Base-by-base conservation (phyloP, 2,113 vertebrate species). In the Tonatia bakeri region DNA sequence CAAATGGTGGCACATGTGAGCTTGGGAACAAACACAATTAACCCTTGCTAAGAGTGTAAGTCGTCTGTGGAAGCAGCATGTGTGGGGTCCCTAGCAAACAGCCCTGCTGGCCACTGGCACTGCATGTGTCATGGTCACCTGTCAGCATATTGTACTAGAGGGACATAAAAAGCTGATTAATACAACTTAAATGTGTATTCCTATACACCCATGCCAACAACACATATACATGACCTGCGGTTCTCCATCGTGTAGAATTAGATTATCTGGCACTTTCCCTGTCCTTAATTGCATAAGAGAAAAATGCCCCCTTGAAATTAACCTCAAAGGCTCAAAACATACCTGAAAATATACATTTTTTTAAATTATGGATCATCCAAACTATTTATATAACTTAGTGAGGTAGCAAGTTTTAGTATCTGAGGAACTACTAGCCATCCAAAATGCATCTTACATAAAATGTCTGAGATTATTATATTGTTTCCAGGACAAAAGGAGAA, bases 271-370 rank as follows among this genome's bases (percentile, higher is more conserved):
- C 20, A 76, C 19, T 65, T 94, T 76, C 12, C 14, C 26, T 95
- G n/a, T 86, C n/a, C 14, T 50, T 54, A 93, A 90, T 0, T 65
- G 16, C 19, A 50, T 81, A 73, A 93, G 31, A 22, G 7, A 90
- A 94, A 85, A 36, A 26, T 88, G 13, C 11, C 12, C 15, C 54
- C 13, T 83, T 95, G 36, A 17, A 33, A 84, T 45, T 73, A 94
- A 87, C 43, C 36, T 85, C 65, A 96, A 90, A 92, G 31, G 84
- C 64, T 94, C 38, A 90, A 95, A 94, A 59, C 24, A 81, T 1
- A 65, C 22, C 26, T 81, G 28, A 13, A 94, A 94, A 70, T 72
- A 89, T 2, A n/a, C 16, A 61, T 86, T 75, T 75, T 61, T 2
- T 0, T 65, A 88, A 96, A 43, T 45, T 80, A 70, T 65, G 40